phyloP scores from a whole-genome alignment of 1,140 invertebrate species.

The Cydia pomonella region DNA sequence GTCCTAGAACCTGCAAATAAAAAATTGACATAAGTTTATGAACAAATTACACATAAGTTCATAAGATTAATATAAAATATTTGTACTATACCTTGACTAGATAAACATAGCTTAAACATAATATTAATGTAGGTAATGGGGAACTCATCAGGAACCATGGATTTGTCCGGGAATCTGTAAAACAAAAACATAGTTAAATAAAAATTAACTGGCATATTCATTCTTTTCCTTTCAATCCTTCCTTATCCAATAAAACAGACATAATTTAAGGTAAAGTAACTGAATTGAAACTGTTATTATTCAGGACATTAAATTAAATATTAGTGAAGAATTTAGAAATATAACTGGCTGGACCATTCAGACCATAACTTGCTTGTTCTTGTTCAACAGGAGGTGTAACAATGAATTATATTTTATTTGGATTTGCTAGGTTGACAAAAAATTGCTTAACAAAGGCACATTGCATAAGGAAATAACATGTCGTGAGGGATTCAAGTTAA shows the following conservation, averaged over 20 bases:
- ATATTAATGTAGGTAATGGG: slow-evolving; percentile 88
- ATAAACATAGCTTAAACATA: slow-evolving; percentile 89
- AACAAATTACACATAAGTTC: slow-evolving; percentile 5
- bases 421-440: neutral
- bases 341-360: too few relatives aligned
- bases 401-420: neutral
- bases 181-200: slow-evolving; percentile 35
- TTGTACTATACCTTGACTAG: slow-evolving; percentile 84
- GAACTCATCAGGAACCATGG: slow-evolving; percentile 92
- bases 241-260: too few relatives aligned
- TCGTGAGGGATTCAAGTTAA: neutral
- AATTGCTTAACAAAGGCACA: too few relatives aligned
- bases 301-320: too few relatives aligned
- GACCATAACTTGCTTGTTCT: too few relatives aligned
- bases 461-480: neutral
- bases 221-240: too few relatives aligned
- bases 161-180: slow-evolving; percentile 89
- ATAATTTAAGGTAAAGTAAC: too few relatives aligned
- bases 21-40: slow-evolving; percentile 39
- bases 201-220: neutral
- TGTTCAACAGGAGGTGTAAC: too few relatives aligned
- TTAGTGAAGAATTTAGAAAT: too few relatives aligned
- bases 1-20: slow-evolving; percentile 85
- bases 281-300: too few relatives aligned
- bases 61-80: neutral